Evolutionary conservation across 2,113 vertebrate species (phyloP).

Genomic region (Capreolus pygargus): DNA sequence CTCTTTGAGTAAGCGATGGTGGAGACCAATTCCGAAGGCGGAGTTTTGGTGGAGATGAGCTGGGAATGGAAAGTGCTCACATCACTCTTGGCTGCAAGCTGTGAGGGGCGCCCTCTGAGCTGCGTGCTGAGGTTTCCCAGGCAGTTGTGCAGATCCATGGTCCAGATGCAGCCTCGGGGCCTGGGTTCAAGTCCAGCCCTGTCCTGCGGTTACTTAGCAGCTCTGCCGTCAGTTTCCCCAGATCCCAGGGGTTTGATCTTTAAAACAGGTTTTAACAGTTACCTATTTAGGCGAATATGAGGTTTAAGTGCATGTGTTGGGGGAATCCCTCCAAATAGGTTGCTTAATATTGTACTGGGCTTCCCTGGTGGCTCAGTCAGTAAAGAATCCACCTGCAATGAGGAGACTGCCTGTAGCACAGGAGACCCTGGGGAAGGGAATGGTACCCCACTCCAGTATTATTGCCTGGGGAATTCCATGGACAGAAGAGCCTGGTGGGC

Average conservation of each 20-base stretch:
- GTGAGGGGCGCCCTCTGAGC: neutral
- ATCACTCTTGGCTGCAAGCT: neutral
- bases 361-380: neutral
- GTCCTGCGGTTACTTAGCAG: neutral
- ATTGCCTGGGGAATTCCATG: neutral
- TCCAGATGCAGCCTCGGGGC: neutral
- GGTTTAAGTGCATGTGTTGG: neutral
- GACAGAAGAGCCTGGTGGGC: neutral
- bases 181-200: neutral
- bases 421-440: neutral
- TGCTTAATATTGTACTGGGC: neutral
- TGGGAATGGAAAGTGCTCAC: neutral
- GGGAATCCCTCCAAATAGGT: neutral
- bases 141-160: fast-evolving
- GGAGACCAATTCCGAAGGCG: neutral
- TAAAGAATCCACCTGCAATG: neutral
- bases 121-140: fast-evolving
- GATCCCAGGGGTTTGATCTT: neutral
- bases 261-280: neutral
- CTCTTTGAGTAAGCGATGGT: neutral
- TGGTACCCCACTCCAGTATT: neutral
- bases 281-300: neutral
- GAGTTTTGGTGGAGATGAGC: neutral
- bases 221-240: neutral
- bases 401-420: neutral